Evolutionary conservation across 2,113 vertebrate genomes (phyloP), one percentile per base, ranked within the genome.

Genomic region (Seriola dumerili): DNA sequence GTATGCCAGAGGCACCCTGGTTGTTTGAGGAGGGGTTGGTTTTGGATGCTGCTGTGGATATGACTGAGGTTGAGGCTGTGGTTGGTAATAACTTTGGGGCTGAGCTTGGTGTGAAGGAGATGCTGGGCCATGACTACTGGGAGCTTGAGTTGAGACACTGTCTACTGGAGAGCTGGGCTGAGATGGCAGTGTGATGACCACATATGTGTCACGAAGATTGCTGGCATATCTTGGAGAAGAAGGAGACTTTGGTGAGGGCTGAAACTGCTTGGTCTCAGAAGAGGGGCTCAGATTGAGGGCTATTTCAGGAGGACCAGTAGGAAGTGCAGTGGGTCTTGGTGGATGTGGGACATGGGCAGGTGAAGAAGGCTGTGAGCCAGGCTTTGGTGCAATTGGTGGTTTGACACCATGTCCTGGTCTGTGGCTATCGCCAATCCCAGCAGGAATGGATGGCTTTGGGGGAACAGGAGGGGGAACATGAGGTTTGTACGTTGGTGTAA

Each of bases 181-280:
- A 84, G 98, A 99, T 84, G 98, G 98, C 84, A 99, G 94, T 14
- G 98, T 99, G 85, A 99, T 99, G 75, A 99, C 98, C 81, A 99
- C 98, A 42, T 99, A 99, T 0, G 98, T 99, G 93, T 99, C 97
- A 72, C 92, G 93, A 52, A 96, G 95, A 72, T 96, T 96, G 83
- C 97, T 97, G 76, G 96, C 93, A 92, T 96, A 89, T 83, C 97
- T 97, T 48, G 95, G 95, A 84, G 95, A 96, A 72, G 97, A 92
- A 36, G 98, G 98, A 78, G 98, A 98, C 80, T 97, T 98, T 70
- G 97, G 98, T 72, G 98, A 99, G 46, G 91, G 1, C 90, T 92
- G 90, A 93, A 92, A 89, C 3, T 57, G 21, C 85, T 96, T 98
- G 80, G 91, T 96, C 67, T 99, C 98, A 83, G 94, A 73, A 59